These are phyloP conservation scores for Ryuthela nishihirai DNA, from an alignment of 2,888 invertebrate species.

Conservation along the genomic window DNA sequence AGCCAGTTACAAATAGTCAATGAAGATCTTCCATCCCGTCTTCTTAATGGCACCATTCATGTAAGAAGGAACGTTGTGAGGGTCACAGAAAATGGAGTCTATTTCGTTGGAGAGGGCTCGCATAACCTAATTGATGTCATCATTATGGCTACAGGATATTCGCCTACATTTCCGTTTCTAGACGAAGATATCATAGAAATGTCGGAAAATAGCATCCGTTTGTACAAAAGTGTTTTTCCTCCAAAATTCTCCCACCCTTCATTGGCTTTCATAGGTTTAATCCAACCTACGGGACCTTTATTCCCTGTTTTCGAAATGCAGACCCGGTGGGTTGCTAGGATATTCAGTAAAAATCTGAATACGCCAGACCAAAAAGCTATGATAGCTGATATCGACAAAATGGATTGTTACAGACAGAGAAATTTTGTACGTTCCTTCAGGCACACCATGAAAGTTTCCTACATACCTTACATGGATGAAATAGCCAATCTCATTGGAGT, in stretches of 20 bases:
- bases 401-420: conserved; percentile 40
- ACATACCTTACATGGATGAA: conserved; percentile 51
- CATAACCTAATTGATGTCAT: conserved; percentile 17
- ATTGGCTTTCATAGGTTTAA: conserved; percentile 77
- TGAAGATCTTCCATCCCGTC: no score
- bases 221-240: conserved; percentile 13
- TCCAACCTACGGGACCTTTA: conserved; percentile 69
- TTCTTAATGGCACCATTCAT: no score
- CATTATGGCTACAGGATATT: conserved; percentile 32
- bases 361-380: conserved; percentile 48
- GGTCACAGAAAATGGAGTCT: no score
- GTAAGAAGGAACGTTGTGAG: no score
- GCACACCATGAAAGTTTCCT: conserved; percentile 39
- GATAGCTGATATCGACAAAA: conserved; percentile 47
- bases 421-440: conserved; percentile 34
- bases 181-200: conserved; percentile 11
- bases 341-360: conserved; percentile 56
- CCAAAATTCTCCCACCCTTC: conserved; percentile 69
- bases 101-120: background rate
- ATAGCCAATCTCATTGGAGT: conserved; percentile 51
- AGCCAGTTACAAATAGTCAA: no score
- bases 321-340: conserved; percentile 54
- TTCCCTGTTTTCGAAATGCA: conserved; percentile 83
- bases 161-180: conserved; percentile 17
- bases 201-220: conserved; percentile 1